Conservation (phyloP, 2,888 invertebrate species). For the Hydrotaea cyrtoneurina region DNA sequence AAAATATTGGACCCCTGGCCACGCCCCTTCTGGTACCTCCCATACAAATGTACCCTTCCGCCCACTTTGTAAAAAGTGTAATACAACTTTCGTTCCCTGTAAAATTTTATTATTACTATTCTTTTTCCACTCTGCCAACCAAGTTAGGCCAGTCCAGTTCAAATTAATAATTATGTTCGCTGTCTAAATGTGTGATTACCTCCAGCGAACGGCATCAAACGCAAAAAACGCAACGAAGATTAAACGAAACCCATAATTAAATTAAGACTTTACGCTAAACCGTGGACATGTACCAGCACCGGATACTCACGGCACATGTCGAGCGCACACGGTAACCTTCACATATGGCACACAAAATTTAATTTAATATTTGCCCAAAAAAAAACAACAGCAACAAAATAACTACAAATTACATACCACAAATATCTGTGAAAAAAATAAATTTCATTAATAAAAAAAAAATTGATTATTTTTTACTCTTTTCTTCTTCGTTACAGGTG, state of each 20-base stretch:
- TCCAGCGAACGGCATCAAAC: not conserved
- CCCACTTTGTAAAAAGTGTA: too few relatives aligned
- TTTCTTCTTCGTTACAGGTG: conserved; percentile 54
- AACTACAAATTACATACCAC: not conserved
- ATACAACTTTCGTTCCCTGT: too few relatives aligned
- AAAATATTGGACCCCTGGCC: too few relatives aligned
- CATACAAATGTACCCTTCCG: too few relatives aligned
- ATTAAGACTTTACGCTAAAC: conserved; percentile 21
- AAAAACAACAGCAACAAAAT: conserved; percentile 11
- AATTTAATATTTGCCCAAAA: conserved; percentile 37
- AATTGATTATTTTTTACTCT: conserved; percentile 6
- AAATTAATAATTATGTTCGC: not conserved
- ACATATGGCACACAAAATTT: conserved; percentile 7
- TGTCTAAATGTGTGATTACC: not conserved
- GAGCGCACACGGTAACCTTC: conserved; percentile 37
- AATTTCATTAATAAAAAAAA: conserved; percentile 12
- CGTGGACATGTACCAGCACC: not conserved
- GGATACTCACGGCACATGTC: too few relatives aligned
- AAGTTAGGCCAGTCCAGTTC: not conserved
- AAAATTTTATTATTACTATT: too few relatives aligned
- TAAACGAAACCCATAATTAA: not conserved
- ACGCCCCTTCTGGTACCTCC: too few relatives aligned
- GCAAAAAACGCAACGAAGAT: not conserved
- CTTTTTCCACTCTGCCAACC: too few relatives aligned
- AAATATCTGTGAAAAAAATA: not conserved